A percentile compares a stretch with the other conserved stretches of the same genome.
Conservation (phyloP, 1,140 invertebrate species). For the Sycophaga agraensis region DNA sequence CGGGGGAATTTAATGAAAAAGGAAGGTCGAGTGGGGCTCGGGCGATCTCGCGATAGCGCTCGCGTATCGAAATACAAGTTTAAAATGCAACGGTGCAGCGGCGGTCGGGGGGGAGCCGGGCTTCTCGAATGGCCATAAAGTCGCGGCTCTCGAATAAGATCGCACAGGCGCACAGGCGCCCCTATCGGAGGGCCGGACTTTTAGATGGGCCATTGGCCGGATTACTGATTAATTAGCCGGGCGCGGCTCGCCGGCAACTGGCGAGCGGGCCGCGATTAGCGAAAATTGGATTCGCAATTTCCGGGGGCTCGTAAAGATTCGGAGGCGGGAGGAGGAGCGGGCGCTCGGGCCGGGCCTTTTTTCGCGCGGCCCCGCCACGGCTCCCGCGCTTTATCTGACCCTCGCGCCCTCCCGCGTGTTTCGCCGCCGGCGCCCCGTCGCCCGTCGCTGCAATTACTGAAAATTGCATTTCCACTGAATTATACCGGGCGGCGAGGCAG, state of each 20-base stretch:
- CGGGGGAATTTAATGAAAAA: too few species aligned
- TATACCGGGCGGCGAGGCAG: constrained; percentile 43
- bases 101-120: too few species aligned
- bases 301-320: constrained; percentile 36
- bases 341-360: too few species aligned
- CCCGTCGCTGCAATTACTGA: constrained; percentile 45
- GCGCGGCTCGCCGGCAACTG: neutral
- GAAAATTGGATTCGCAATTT: constrained; percentile 40
- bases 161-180: too few species aligned
- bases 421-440: constrained; percentile 15
- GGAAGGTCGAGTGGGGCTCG: too few species aligned
- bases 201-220: constrained; percentile 1
- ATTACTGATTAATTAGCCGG: constrained; percentile 27
- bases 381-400: neutral
- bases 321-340: constrained; percentile 26
- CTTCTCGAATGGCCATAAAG: too few species aligned
- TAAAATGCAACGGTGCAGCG: too few species aligned
- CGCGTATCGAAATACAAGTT: too few species aligned
- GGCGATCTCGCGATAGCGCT: too few species aligned
- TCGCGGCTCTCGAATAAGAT: too few species aligned
- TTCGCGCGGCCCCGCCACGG: neutral
- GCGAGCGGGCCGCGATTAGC: constrained; percentile 30
- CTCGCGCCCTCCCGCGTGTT: neutral
- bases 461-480: constrained; percentile 50
- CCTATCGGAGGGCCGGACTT: too few species aligned